phyloP scores from a whole-genome alignment of 2,888 invertebrate species.

The Amphipoea oculea region DNA sequence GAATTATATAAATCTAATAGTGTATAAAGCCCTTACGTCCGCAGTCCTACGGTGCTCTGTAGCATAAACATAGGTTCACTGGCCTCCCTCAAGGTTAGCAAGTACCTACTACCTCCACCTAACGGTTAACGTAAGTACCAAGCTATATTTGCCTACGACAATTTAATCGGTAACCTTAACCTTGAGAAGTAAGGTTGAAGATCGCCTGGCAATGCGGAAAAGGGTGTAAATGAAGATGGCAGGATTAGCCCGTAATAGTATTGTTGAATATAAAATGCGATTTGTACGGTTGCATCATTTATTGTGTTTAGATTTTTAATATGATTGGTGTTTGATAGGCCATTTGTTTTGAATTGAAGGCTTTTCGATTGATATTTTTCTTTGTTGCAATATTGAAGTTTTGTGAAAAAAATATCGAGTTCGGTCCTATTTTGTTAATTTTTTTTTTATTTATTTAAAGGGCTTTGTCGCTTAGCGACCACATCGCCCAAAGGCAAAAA shows the following conservation, averaged over 20 bases:
- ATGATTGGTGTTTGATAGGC: background rate
- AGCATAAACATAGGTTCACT: slow-evolving; percentile 62
- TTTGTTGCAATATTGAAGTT: background rate
- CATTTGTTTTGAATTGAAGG: slow-evolving; percentile 23
- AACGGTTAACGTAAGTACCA: slow-evolving; percentile 64
- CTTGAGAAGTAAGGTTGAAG: slow-evolving; percentile 21
- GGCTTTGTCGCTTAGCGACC: too few relatives aligned
- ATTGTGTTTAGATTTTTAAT: slow-evolving; percentile 24
- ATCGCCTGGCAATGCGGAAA: slow-evolving; percentile 15
- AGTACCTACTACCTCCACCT: slow-evolving; percentile 56
- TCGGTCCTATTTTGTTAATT: background rate
- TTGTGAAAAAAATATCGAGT: background rate
- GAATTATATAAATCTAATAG: background rate
- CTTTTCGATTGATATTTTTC: background rate
- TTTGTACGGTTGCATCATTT: slow-evolving; percentile 33
- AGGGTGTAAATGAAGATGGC: slow-evolving; percentile 10
- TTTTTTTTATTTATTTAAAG: background rate
- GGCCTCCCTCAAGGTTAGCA: slow-evolving; percentile 71
- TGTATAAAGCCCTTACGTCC: slow-evolving; percentile 29
- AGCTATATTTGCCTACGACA: slow-evolving; percentile 30
- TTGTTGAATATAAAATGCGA: slow-evolving; percentile 31
- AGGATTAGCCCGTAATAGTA: slow-evolving; percentile 36
- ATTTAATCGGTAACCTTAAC: slow-evolving; percentile 12
- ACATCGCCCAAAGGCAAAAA: slow-evolving; percentile 32
- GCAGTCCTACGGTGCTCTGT: slow-evolving; percentile 16